Evolutionary conservation across 2,797 vertebrate species (phyloP).

Genomic region (Oryzias dopingdopingensis): DNA sequence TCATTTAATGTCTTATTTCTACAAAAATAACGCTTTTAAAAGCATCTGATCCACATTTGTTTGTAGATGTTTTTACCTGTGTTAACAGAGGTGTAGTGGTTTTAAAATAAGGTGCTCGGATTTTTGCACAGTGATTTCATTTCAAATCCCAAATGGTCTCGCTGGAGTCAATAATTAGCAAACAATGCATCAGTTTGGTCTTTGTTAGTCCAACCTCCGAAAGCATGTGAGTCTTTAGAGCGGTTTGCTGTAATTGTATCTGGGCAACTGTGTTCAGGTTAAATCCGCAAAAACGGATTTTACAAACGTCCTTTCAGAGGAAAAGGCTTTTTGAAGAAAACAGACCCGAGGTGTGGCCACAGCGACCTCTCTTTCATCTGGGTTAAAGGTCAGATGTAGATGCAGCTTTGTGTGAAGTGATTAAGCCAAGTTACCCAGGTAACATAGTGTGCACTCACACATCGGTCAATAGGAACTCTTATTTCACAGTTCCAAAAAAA

Average conservation of each 20-base stretch:
- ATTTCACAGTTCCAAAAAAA: too few relatives aligned
- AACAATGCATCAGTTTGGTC: constrained; percentile 6
- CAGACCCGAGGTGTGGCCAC: constrained; percentile 39
- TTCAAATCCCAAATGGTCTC: constrained; percentile 9
- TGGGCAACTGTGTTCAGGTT: constrained; percentile 8
- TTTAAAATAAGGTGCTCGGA: neutral
- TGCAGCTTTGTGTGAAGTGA: constrained; percentile 53
- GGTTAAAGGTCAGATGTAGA: constrained; percentile 62
- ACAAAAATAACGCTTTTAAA: too few relatives aligned
- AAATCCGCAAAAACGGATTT: constrained; percentile 30
- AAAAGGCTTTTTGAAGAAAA: constrained; percentile 26
- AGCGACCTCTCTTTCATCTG: constrained; percentile 44
- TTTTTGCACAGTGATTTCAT: constrained; percentile 6
- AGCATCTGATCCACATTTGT: too few relatives aligned
- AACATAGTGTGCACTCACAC: constrained; percentile 37
- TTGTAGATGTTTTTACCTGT: too few relatives aligned
- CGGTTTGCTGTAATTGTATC: constrained; percentile 15
- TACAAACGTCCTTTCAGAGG: constrained; percentile 20
- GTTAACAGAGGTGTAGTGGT: too few relatives aligned
- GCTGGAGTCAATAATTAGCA: constrained; percentile 7
- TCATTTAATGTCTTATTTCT: too few relatives aligned
- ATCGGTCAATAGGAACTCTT: neutral
- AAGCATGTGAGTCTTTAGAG: neutral
- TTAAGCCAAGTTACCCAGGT: constrained; percentile 61
- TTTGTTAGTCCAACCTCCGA: neutral